Conservation (phyloP, 2,113 vertebrate genomes). For the Alaudala cheleensis region DNA sequence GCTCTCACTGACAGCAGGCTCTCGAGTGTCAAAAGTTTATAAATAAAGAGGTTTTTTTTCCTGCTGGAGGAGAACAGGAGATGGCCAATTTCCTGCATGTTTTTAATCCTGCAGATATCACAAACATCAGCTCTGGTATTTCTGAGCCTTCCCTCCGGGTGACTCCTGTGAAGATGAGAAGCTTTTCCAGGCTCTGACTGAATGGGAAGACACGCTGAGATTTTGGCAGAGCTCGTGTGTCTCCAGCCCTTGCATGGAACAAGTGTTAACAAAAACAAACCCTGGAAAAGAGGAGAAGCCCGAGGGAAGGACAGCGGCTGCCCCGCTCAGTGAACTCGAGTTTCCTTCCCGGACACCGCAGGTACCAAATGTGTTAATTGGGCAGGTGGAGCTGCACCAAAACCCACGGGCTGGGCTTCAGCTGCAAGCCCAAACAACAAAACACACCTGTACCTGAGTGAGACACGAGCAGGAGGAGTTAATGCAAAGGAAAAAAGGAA, state of each 20-base stretch:
- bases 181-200: background rate
- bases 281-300: background rate
- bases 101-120: slow-evolving; percentile 23
- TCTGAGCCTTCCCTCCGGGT: slow-evolving; percentile 19
- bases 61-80: background rate
- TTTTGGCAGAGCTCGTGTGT: background rate
- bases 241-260: background rate
- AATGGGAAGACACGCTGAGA: slow-evolving; percentile 37
- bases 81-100: background rate
- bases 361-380: background rate
- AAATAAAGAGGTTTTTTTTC: background rate
- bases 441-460: accelerated
- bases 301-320: background rate
- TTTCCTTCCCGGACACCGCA: background rate
- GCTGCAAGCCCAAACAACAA: background rate
- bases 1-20: background rate
- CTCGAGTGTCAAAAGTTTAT: background rate
- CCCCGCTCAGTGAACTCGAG: accelerated
- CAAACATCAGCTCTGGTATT: slow-evolving; percentile 15
- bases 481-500: accelerated
- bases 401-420: background rate
- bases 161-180: slow-evolving; percentile 32
- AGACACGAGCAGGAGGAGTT: background rate
- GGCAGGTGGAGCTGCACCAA: background rate
- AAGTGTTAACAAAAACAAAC: slow-evolving; percentile 2